Percentiles rank a stretch among this genome's conserved stretches.
phyloP scores from a whole-genome alignment of 1,140 invertebrate species.

The Drosophila teissieri region DNA sequence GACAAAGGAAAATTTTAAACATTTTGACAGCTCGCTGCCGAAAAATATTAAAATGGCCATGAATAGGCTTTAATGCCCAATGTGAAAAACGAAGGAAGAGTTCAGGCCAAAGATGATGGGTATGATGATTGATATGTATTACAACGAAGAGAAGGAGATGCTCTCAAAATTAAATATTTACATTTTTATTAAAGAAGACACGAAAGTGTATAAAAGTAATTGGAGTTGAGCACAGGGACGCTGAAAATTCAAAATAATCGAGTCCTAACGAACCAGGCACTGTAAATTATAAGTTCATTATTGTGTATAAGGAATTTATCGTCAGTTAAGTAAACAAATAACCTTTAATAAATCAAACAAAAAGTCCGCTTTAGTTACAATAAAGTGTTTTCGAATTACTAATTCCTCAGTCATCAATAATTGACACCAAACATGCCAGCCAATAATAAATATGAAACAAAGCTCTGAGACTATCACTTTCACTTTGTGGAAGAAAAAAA shows the following conservation, averaged over 20 bases:
- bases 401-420: slow-evolving; percentile 25
- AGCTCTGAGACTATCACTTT: slow-evolving; percentile 28
- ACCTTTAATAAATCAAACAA: neutral
- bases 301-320: too few relatives aligned
- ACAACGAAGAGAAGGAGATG: neutral
- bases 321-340: neutral
- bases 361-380: neutral
- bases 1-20: slow-evolving; percentile 67
- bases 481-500: slow-evolving; percentile 27
- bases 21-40: slow-evolving; percentile 54
- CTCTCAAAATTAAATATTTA: slow-evolving; percentile 40
- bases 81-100: slow-evolving; percentile 22
- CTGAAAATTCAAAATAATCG: too few relatives aligned
- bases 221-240: neutral
- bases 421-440: slow-evolving; percentile 27
- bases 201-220: slow-evolving; percentile 5
- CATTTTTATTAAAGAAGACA: slow-evolving; percentile 33
- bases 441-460: slow-evolving; percentile 24
- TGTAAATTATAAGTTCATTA: too few relatives aligned
- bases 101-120: slow-evolving; percentile 18
- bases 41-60: neutral
- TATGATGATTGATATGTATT: neutral
- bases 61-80: too few relatives aligned
- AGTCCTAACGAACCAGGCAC: too few relatives aligned
- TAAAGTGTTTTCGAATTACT: neutral